Base-by-base conservation (phyloP, 2,888 invertebrate genomes). In the Lacanobia wlatinum region DNA sequence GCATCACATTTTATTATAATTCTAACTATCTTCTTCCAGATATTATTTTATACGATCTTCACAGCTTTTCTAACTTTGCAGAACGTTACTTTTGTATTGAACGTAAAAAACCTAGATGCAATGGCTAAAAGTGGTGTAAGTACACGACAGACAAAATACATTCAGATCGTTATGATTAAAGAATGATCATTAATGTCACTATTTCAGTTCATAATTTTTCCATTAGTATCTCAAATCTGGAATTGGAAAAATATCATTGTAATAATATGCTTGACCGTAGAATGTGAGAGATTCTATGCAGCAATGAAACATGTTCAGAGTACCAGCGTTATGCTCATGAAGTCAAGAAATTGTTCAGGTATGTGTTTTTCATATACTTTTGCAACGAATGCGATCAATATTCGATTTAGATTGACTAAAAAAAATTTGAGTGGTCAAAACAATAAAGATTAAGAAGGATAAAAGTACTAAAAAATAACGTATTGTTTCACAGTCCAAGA, bases 241-340 rank as follows among this genome's bases (percentile, higher is more conserved):
- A n/a, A 40, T 7, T 1, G 40, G 5, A 70, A 70, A 14, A 70
- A 48, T 18, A 40, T 70, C 2, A 38, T 28, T 1, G 1, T 70
- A 23, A 14, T 56, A 0, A 50, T 50, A 40, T 50, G 6, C 23
- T 48, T 70, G 9, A 50, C 55, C 8, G 23, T 62, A 23, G 23
- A 62, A 40, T 70, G 56, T 50, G 69, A 70, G 55, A 62, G 56
- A 18, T 56, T 56, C 18, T 63, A 63, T 28, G 38, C 14, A 7
- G 12, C 16, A 28, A 28, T 55, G 53, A 23, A 3, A 55, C 23
- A 55, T 16, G 16, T 55, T 21, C 48, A 70, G 18, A 40, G 23
- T 21, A 48, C 38, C 5, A 62, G 62, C 23, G 34, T 48, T 1
- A 21, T 48, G 21, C n/a, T 62, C 1, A 23, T 63, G 38, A 40